phyloP scores from a whole-genome alignment of 2,888 invertebrate species.

The Azorinus chamasolen region DNA sequence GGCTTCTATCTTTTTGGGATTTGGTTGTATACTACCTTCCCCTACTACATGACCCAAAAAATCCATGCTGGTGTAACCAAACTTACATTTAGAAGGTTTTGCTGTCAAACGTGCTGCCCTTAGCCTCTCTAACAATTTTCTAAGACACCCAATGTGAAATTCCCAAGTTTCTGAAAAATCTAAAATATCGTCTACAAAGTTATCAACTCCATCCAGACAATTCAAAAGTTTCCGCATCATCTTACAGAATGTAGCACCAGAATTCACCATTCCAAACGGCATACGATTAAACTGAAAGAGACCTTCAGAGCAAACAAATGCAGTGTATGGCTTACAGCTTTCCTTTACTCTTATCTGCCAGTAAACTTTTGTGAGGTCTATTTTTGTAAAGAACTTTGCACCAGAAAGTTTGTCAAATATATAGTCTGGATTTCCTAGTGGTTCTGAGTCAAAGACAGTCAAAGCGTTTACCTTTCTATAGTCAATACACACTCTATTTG shows the following conservation, averaged over 20 bases:
- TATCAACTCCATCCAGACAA: slow-evolving; percentile 36
- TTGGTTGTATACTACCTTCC: slow-evolving; percentile 1
- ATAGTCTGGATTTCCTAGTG: slow-evolving; percentile 61
- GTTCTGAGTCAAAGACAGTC: slow-evolving; percentile 67
- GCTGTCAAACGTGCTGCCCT: slow-evolving; percentile 49
- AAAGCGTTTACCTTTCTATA: slow-evolving; percentile 57
- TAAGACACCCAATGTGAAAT: slow-evolving; percentile 42
- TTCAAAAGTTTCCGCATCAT: slow-evolving; percentile 53
- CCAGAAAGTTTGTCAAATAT: slow-evolving; percentile 56
- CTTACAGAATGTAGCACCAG: slow-evolving; percentile 40
- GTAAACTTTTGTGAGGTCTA: slow-evolving; percentile 64
- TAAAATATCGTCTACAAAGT: slow-evolving; percentile 59
- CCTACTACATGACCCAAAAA: slow-evolving; percentile 43
- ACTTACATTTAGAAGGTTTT: slow-evolving; percentile 39
- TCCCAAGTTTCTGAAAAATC: slow-evolving; percentile 45
- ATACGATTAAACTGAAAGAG: slow-evolving; percentile 42
- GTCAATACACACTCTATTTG: slow-evolving; percentile 64
- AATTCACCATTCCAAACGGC: slow-evolving; percentile 54
- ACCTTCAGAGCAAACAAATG: slow-evolving; percentile 51
- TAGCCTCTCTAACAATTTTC: slow-evolving; percentile 37
- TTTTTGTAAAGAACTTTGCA: slow-evolving; percentile 52
- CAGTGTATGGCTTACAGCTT: slow-evolving; percentile 40
- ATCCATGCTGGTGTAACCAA: slow-evolving; percentile 17
- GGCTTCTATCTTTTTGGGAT: slow-evolving; percentile 24
- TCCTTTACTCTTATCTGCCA: slow-evolving; percentile 60